phyloP scores from a whole-genome alignment of 2,888 invertebrate species.

The Cataglyphis cursor region DNA sequence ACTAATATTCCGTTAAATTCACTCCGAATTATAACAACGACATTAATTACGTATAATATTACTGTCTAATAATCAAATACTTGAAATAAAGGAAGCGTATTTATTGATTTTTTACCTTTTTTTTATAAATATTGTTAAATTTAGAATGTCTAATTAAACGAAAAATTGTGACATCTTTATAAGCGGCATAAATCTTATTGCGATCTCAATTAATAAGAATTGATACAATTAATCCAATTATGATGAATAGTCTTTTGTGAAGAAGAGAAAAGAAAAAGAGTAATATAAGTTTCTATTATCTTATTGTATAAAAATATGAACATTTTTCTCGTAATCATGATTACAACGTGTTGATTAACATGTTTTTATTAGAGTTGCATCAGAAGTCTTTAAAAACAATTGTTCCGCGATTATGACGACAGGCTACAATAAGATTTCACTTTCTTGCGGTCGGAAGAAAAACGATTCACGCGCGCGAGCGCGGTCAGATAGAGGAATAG shows the following conservation, averaged over 20 bases:
- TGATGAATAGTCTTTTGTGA: not conserved
- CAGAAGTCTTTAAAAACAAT: not conserved
- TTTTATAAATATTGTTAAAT: not conserved
- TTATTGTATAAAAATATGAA: not conserved
- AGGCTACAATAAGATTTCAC: constrained; percentile 33
- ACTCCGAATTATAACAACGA: constrained; percentile 30
- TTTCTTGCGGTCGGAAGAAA: constrained; percentile 39
- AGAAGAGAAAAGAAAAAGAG: not conserved
- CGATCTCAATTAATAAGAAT: not conserved
- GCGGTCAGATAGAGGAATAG: constrained; percentile 10
- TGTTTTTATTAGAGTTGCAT: not conserved
- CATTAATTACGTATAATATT: constrained; percentile 37
- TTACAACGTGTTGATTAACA: not conserved
- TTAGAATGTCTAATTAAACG: not conserved
- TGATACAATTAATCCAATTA: not conserved
- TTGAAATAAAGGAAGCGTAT: not conserved
- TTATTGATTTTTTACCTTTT: not conserved
- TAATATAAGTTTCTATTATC: not conserved
- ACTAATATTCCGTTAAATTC: constrained; percentile 73
- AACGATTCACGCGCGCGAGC: not conserved
- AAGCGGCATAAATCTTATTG: not conserved
- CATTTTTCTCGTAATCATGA: not conserved
- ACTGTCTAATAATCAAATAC: constrained; percentile 8
- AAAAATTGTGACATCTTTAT: not conserved
- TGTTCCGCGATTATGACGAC: not conserved